These are phyloP conservation scores for Labeo calbasu DNA, from an alignment of 2,797 vertebrate species.

Conservation along the genomic window DNA sequence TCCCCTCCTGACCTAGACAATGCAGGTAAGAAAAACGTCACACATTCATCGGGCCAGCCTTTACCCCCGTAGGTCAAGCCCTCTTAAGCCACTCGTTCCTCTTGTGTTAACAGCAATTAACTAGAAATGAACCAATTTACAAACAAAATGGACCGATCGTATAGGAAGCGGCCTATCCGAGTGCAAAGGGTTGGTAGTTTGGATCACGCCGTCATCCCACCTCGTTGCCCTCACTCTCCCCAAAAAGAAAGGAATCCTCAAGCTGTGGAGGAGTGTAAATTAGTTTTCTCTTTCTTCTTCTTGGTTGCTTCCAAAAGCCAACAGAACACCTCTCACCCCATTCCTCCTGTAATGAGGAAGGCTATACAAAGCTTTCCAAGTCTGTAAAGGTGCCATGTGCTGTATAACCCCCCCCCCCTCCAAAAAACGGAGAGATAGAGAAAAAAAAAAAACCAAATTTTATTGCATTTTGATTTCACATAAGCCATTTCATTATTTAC, in stretches of 20 bases:
- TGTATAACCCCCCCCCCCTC: slow-evolving; percentile 32
- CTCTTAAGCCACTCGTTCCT: slow-evolving; percentile 65
- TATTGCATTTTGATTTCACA: not conserved
- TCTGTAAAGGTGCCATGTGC: slow-evolving; percentile 54
- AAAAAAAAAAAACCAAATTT: not conserved
- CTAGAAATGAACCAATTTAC: slow-evolving; percentile 68
- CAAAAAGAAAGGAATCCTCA: slow-evolving; percentile 62
- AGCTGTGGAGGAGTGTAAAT: slow-evolving; percentile 68
- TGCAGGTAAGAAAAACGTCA: slow-evolving; percentile 66
- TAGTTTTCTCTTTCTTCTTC: slow-evolving; percentile 62
- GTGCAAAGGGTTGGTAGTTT: slow-evolving; percentile 58
- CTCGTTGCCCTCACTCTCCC: slow-evolving; percentile 57
- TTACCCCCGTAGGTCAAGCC: slow-evolving; percentile 65
- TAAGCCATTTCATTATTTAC: slow-evolving; percentile 26
- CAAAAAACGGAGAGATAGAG: not conserved
- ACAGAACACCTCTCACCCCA: slow-evolving; percentile 63
- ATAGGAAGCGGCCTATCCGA: slow-evolving; percentile 61
- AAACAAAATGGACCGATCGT: slow-evolving; percentile 66
- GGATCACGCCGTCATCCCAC: slow-evolving; percentile 59
- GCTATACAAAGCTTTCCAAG: slow-evolving; percentile 56
- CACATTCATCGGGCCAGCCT: slow-evolving; percentile 63
- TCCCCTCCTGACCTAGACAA: slow-evolving; percentile 63
- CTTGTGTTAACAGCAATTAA: slow-evolving; percentile 70
- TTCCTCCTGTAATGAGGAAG: slow-evolving; percentile 60
- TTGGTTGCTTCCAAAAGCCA: slow-evolving; percentile 61